Evolutionary conservation across 2,113 vertebrate species (phyloP).

Genomic region (Carollia perspicillata): DNA sequence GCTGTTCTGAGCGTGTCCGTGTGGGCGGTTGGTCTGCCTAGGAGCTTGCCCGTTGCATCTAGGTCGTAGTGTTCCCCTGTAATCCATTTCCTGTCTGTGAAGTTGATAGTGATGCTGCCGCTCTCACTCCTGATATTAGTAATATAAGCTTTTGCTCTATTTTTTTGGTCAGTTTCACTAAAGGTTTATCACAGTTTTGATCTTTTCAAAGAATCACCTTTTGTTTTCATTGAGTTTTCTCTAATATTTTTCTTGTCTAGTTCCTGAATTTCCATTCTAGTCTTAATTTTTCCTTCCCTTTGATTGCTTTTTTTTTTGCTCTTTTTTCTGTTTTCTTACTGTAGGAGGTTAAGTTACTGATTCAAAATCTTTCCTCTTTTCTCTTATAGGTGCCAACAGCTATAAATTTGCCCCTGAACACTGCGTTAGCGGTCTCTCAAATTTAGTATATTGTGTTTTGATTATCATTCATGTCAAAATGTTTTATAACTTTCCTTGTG

Average conservation of each 20-base stretch:
- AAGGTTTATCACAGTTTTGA: neutral
- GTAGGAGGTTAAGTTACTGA: neutral
- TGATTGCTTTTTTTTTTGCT: neutral
- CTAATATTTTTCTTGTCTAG: neutral
- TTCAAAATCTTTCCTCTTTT: neutral
- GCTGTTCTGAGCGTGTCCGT: neutral
- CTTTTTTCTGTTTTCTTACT: too few relatives aligned
- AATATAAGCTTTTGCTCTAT: neutral
- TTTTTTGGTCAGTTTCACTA: neutral
- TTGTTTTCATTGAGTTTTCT: neutral
- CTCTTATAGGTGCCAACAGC: neutral
- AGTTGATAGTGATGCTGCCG: neutral
- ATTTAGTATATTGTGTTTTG: neutral
- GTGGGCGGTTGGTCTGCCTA: neutral
- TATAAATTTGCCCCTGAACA: neutral
- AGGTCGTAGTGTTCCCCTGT: neutral
- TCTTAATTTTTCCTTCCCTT: neutral
- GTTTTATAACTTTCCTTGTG: neutral
- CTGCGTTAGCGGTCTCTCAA: neutral
- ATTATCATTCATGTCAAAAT: neutral
- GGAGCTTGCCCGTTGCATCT: neutral
- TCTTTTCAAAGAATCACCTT: neutral
- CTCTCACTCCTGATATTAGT: neutral
- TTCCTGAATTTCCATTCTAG: neutral
- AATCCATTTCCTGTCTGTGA: neutral